Evolutionary conservation across 2,113 vertebrate genomes (phyloP).

Genomic region (Cyphomyrus discorhynchus): DNA sequence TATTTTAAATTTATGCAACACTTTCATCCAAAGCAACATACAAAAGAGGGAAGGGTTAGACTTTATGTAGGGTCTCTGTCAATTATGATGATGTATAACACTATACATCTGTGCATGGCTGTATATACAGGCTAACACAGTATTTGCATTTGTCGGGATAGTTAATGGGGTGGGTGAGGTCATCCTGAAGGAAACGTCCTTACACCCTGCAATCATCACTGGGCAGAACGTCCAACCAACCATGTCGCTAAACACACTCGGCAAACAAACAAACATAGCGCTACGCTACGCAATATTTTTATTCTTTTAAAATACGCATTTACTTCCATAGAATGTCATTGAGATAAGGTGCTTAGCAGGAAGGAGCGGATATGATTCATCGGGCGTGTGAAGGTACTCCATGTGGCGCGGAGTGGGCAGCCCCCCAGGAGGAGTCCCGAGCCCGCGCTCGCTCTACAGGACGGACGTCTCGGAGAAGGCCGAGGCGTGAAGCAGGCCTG

Average conservation of each 20-base stretch:
- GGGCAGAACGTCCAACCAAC: not conserved
- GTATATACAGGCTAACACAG: not conserved
- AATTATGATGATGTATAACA: not conserved
- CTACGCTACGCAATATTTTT: not conserved
- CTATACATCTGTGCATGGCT: not conserved
- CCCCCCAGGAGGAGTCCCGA: not conserved
- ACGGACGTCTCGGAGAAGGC: constrained; percentile 57
- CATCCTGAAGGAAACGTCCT: not conserved
- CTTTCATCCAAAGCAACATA: not conserved
- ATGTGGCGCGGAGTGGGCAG: not conserved
- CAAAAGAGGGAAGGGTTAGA: not conserved
- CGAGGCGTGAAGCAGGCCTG: constrained; percentile 68
- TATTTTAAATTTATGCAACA: not conserved
- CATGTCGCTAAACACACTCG: not conserved
- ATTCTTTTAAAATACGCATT: not conserved
- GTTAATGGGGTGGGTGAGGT: not conserved
- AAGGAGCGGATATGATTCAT: not conserved
- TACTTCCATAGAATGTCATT: not conserved
- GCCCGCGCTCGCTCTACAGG: not conserved
- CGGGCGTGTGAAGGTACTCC: not conserved
- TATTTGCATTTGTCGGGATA: not conserved
- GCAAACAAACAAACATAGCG: not conserved
- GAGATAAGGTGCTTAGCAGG: not conserved
- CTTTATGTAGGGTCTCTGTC: not conserved
- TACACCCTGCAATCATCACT: not conserved